Base-by-base conservation (phyloP, 2,113 vertebrate species). In the Chaenogobius annularis region DNA sequence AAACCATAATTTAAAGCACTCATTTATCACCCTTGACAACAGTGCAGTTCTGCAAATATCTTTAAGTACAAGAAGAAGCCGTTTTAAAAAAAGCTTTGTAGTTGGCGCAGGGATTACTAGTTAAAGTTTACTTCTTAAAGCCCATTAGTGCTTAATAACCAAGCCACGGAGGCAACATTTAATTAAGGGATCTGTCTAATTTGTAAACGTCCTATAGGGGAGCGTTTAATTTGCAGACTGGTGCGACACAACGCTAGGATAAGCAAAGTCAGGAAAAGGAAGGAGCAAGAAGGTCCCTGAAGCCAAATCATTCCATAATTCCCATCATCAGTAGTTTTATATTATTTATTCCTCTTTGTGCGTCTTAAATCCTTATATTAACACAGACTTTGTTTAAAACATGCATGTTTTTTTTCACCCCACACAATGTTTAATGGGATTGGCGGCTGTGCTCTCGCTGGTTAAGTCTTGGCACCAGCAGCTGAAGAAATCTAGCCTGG, bases 381-480 rank as follows among this genome's bases (percentile, higher is more conserved):
- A 82, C 58, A 70, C 75, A 64, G 68, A 75, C 75, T 89, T 83
- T 83, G 84, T 81, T 90, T 76, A 82, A 81, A 81, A 82, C 79
- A 74, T 69, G 69, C 64, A 63, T 66, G 55, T 70, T 69, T 72
- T n/a, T 72, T 83, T 77, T 81, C 74, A 72, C 79, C 71, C 79
- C 85, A 81, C 80, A 80, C 3, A 58, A 52, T 77, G 70, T 86
- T 86, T 76, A 79, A 86, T 83, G 69, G 77, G 80, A 88, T 83
- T 75, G 80, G 72, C 56, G 63, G 77, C 64, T 1, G 17, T 62
- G 19, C 70, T 78, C 75, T 67, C 78, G 76, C 79, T 76, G 22
- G 55, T 88, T 85, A 82, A 84, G 81, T 74, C 84, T 88, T 88
- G 83, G 85, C 85, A 88, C 65, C 22, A 66, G 72, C 68, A 76